These are phyloP conservation scores for Lordiphosa collinella DNA, from an alignment of 1,140 invertebrate genomes.

Conservation along the genomic window DNA sequence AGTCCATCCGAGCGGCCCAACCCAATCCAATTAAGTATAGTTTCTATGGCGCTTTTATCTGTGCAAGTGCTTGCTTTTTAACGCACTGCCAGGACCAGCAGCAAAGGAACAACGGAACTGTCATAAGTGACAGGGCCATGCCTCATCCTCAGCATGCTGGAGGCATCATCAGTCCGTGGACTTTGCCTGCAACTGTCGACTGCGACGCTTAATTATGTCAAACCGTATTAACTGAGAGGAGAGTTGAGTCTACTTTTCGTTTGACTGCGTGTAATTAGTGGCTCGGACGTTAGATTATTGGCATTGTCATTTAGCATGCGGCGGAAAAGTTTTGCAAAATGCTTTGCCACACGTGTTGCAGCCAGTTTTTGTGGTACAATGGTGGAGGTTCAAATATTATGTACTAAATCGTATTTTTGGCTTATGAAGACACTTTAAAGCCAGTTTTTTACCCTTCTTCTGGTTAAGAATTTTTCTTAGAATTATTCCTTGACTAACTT, in stretches of 20 bases:
- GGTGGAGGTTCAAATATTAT: too few species aligned
- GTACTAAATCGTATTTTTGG: too few species aligned
- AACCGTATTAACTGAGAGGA: constrained; percentile 22
- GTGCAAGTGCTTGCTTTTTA: constrained; percentile 30
- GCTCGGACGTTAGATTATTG: constrained; percentile 6
- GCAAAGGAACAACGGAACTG: constrained; percentile 10
- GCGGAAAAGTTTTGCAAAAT: constrained; percentile 15
- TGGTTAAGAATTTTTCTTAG: too few species aligned
- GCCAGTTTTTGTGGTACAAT: neutral
- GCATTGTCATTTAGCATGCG: constrained; percentile 27
- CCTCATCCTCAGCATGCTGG: constrained; percentile 1
- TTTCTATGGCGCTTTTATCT: constrained; percentile 45
- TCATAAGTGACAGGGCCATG: constrained; percentile 37
- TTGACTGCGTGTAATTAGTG: constrained; percentile 27
- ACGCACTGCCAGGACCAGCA: constrained; percentile 22
- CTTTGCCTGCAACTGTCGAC: constrained; percentile 3
- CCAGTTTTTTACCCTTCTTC: too few species aligned
- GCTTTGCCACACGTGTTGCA: constrained; percentile 14
- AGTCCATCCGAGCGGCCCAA: constrained; percentile 10
- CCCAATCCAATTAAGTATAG: constrained; percentile 48
- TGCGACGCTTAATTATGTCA: constrained; percentile 43
- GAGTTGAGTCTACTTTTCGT: neutral
- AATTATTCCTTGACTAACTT: too few species aligned
- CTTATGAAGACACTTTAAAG: too few species aligned
- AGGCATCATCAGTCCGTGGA: constrained; percentile 5